Conservation (phyloP, 2,113 vertebrate species). For the Elachura formosa region DNA sequence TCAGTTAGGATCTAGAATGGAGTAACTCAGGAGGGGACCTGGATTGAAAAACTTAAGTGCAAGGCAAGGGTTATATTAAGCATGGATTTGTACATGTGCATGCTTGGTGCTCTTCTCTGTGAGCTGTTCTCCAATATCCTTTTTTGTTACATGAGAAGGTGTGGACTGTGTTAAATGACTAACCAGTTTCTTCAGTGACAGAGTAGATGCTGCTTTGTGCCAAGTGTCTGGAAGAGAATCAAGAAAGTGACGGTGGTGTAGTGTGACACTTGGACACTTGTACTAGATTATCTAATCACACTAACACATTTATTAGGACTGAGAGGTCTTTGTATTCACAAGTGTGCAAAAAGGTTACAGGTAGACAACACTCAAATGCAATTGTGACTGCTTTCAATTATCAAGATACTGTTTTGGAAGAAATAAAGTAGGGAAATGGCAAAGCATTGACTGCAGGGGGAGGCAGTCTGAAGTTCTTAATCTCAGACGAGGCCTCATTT, state of each 20-base stretch:
- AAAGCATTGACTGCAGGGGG: neutral
- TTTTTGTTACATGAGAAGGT: neutral
- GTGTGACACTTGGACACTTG: neutral
- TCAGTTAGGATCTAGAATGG: rapidly evolving
- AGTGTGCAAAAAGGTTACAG: neutral
- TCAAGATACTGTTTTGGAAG: neutral
- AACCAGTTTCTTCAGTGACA: neutral
- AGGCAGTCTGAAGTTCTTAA: neutral
- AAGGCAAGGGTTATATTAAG: neutral
- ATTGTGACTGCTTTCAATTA: neutral
- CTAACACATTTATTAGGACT: neutral
- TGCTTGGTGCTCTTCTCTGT: neutral
- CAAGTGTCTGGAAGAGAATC: neutral
- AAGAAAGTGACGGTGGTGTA: rapidly evolving
- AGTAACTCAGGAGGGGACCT: neutral
- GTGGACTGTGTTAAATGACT: neutral
- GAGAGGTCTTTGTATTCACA: neutral
- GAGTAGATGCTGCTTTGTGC: neutral
- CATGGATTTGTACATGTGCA: neutral
- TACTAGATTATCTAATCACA: neutral
- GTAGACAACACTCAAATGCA: neutral
- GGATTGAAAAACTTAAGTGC: neutral
- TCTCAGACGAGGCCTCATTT: neutral
- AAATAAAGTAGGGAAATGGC: neutral
- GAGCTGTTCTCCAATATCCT: neutral